Conservation (phyloP, 1,140 invertebrate genomes). For the Meteorus sp. region DNA sequence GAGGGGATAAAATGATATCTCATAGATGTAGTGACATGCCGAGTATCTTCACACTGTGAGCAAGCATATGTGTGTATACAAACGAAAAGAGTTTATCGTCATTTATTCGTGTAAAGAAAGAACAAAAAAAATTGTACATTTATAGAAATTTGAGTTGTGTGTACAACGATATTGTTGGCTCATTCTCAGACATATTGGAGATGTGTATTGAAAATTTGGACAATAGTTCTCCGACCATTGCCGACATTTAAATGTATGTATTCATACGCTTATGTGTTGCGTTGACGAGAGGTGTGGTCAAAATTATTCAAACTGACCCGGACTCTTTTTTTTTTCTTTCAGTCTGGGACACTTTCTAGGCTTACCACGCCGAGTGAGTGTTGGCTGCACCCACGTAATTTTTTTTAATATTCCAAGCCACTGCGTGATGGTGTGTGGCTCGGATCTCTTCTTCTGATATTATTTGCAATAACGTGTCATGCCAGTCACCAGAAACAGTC, state of each 20-base stretch:
- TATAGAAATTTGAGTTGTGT: background rate
- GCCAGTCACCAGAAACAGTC: too few relatives aligned
- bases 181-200: background rate
- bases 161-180: background rate
- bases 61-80: too few relatives aligned
- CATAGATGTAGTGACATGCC: too few relatives aligned
- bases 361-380: conserved; percentile 22
- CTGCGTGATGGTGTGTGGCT: conserved; percentile 4
- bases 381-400: conserved; percentile 50
- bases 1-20: too few relatives aligned
- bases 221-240: conserved; percentile 49
- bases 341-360: conserved; percentile 57
- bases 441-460: conserved; percentile 16
- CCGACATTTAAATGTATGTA: conserved; percentile 60
- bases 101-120: too few relatives aligned
- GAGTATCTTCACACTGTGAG: too few relatives aligned
- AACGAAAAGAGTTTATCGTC: too few relatives aligned
- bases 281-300: conserved; percentile 60
- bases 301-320: conserved; percentile 62
- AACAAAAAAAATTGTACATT: too few relatives aligned
- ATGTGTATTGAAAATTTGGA: conserved; percentile 43
- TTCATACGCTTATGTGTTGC: conserved; percentile 54
- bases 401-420: conserved; percentile 30
- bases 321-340: conserved; percentile 51
- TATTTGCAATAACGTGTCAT: conserved; percentile 6